Percentiles rank a stretch among this genome's conserved stretches.
phyloP scores from a whole-genome alignment of 2,113 vertebrate species.

The Myanophis thanlyinensis region DNA sequence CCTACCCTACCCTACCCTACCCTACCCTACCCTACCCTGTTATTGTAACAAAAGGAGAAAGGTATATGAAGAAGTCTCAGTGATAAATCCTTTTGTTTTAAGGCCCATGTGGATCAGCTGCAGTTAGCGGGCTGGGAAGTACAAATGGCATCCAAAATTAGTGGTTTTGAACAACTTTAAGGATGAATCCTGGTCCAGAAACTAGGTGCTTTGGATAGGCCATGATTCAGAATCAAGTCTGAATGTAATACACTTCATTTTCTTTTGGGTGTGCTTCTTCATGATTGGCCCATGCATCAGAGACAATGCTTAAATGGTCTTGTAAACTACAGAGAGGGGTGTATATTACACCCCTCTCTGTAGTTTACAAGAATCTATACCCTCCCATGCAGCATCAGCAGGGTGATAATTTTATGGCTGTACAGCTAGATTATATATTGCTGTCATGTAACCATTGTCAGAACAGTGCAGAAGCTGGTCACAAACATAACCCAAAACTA shows the following conservation, averaged over 20 bases:
- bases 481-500: background rate
- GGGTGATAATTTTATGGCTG: background rate
- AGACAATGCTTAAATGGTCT: background rate
- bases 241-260: background rate
- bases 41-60: background rate
- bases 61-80: background rate
- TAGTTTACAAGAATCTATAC: background rate
- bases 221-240: background rate
- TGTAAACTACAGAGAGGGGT: background rate
- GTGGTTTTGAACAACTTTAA: background rate
- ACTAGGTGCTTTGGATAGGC: background rate
- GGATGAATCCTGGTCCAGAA: background rate
- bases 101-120: background rate
- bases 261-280: background rate
- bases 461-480: background rate
- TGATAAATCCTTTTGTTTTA: background rate
- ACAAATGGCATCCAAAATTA: background rate
- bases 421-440: background rate
- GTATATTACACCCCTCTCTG: too few relatives aligned
- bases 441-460: background rate
- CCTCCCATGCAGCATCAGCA: background rate
- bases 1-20: too few relatives aligned
- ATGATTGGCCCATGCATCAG: background rate
- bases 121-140: background rate
- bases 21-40: rapidly evolving